phyloP scores from a whole-genome alignment of 64 coral and sea anemone species.

The Montipora foliosa region DNA sequence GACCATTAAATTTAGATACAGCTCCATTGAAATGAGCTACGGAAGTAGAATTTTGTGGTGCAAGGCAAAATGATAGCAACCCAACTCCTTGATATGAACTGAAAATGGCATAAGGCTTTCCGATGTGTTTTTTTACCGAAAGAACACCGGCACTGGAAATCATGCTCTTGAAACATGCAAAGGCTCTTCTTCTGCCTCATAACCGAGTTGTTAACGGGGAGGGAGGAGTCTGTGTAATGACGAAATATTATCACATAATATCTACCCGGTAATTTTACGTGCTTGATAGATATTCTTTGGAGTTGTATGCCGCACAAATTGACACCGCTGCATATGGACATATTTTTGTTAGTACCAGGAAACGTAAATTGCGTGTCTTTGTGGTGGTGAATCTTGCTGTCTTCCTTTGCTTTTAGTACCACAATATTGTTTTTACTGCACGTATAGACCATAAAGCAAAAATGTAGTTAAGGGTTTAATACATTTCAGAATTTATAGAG shows the following conservation, averaged over 20 bases:
- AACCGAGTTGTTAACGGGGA: too few relatives aligned
- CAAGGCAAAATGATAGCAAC: not conserved
- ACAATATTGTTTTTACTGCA: constrained; percentile 40
- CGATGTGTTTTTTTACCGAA: not conserved
- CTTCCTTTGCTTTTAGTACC: not conserved
- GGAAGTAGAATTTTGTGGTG: too few relatives aligned
- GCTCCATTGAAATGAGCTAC: not conserved
- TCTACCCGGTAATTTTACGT: not conserved
- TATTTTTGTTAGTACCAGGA: constrained; percentile 38
- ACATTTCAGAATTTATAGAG: not conserved
- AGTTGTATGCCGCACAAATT: constrained; percentile 22
- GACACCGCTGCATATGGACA: not conserved
- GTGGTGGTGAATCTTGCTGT: not conserved
- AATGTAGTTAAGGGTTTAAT: not conserved
- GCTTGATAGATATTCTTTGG: not conserved
- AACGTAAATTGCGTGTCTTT: not conserved
- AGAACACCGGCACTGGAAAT: not conserved
- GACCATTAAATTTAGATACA: constrained; percentile 23
- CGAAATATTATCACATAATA: too few relatives aligned
- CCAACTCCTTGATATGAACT: not conserved
- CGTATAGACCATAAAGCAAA: not conserved
- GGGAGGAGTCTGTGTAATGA: too few relatives aligned
- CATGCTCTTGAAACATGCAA: too few relatives aligned
- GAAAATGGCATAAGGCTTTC: not conserved
- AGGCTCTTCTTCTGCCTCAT: too few relatives aligned